Base-by-base conservation (phyloP, 1,140 invertebrate species). In the Odontomachus brunneus region DNA sequence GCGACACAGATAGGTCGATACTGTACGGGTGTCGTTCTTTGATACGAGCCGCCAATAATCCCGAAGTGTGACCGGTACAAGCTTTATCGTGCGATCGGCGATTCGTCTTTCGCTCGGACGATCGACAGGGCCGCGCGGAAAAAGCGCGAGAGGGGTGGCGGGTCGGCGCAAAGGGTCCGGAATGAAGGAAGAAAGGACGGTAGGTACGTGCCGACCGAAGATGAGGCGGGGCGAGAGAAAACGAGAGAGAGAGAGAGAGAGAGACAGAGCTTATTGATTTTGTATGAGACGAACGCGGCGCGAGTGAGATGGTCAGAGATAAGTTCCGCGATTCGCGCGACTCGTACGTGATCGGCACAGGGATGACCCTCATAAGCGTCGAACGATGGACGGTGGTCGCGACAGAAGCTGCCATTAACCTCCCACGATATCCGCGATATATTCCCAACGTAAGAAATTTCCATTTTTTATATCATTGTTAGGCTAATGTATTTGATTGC, bases 41-140 rank as follows among this genome's bases (percentile, higher is more conserved):
- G 83, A 88, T 86, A 81, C 63, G 15, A 84, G 81, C 72, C 86
- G 83, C 84, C 83, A 63, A 75, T 75, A 87, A 83, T 80, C 59
- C 44, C 74, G 63, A 90, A 87, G 84, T 89, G 85, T 88, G 73
- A 90, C 84, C 83, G 60, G 26, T 85, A 88, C 84, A 87, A 85
- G 75, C 78, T 85, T 90, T 90, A 89, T 90, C 81, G 82, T 75
- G 1, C 65, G 82, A 90, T 89, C 78, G 83, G 69, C 74, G 74
- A 88, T 89, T 86, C 71, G 80, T 91, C 69, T 89, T 87, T 67
- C 55, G 26, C 80, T 88, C 72, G 71, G 72, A 84, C 66, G 67
- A 71, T 14, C 22, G 26, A 29, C 66, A 66, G 57, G 4, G 22
- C 17, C 44, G 29, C 11, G 49, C 55, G 74, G 51, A 62, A 85